Evolutionary conservation across 2,113 vertebrate species (phyloP), one percentile per base, ranked within the genome.

Genomic region (Lasiurus borealis): DNA sequence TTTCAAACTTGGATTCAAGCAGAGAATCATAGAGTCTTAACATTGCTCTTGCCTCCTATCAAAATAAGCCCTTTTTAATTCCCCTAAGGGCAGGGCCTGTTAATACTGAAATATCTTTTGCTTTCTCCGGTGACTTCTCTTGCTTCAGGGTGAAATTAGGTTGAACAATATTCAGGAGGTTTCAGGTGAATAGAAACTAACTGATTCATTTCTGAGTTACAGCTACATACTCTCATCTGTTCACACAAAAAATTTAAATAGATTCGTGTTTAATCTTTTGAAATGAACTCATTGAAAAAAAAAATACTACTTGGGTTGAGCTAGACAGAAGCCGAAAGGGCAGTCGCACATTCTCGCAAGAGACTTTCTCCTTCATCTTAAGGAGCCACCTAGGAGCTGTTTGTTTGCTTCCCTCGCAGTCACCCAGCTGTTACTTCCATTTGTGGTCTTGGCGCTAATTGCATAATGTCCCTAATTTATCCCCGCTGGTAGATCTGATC

Each of bases 391-490:
- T 77, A 92, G 92, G 97, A 98, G 90, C 86, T 98, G 84, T 98
- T 98, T 98, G 97, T 98, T 97, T 97, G 72, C 91, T 97, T 96
- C 85, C 77, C 92, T 98, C 95, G 0, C 23, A 98, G 97, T 96
- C 97, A 98, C 89, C 97, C 98, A 98, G 98, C 98, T 98, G 98
- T 98, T 98, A 81, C 93, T 98, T 98, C 95, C 96, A 98, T 97
- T 98, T 98, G 97, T 98, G 98, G 98, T 98, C 97, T 98, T 97
- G 97, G 95, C 96, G 95, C 97, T 99, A 98, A 98, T 98, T 98
- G 96, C 95, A 98, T 98, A 98, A 98, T 98, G 97, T 98, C 97
- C 98, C 97, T 98, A 98, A 98, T 99, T 98, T 98, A 98, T 98
- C 98, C 98, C 98, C 88, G 31, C 98, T 98, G 98, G 98, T 98